phyloP scores from a whole-genome alignment of 2,797 vertebrate species.

The Glossophaga mutica region DNA sequence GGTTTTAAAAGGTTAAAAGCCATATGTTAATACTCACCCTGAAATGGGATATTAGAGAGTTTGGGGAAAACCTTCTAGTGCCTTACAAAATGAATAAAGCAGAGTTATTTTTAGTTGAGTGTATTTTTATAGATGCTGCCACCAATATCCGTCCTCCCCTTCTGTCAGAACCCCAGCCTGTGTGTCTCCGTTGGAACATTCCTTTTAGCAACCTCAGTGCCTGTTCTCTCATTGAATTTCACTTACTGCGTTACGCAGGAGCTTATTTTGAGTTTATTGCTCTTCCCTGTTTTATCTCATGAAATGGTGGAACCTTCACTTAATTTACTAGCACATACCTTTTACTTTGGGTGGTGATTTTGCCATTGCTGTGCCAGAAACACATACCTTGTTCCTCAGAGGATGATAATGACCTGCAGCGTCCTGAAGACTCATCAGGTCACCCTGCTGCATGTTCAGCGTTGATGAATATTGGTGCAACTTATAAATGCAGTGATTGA shows the following conservation, averaged over 20 bases:
- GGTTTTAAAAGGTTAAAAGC: constrained; percentile 11
- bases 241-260: neutral
- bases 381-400: neutral
- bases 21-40: neutral
- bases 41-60: constrained; percentile 6
- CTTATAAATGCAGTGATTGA: constrained; percentile 14
- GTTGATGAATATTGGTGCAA: constrained; percentile 7
- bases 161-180: neutral
- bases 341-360: constrained; percentile 42
- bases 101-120: constrained; percentile 44
- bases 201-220: neutral
- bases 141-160: neutral
- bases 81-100: constrained; percentile 54
- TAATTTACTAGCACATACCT: neutral
- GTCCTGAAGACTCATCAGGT: neutral
- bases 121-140: constrained; percentile 35
- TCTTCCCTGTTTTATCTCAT: constrained; percentile 35
- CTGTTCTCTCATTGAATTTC: neutral
- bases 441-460: neutral
- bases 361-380: constrained; percentile 42
- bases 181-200: neutral
- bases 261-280: neutral
- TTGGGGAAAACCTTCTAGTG: neutral
- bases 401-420: neutral
- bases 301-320: neutral